Conservation (phyloP, 2,113 vertebrate species). For the Nycticebus coucang region DNA sequence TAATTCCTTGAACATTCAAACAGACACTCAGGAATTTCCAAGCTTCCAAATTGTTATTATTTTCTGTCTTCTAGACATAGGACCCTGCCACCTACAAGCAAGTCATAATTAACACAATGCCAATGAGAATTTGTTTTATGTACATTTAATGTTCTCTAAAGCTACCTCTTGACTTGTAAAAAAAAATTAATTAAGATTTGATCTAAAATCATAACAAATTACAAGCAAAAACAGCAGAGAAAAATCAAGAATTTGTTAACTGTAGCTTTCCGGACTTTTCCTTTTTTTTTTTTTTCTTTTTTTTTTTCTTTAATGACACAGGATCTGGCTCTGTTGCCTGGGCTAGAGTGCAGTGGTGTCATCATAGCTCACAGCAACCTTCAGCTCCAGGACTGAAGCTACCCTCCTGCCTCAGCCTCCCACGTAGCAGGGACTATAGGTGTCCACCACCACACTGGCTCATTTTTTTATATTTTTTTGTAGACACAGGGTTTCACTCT, state of each 20-base stretch:
- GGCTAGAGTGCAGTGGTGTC: too few relatives aligned
- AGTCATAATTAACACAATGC: constrained; percentile 10
- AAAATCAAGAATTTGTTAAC: constrained; percentile 40
- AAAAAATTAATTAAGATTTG: constrained; percentile 24
- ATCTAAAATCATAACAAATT: constrained; percentile 31
- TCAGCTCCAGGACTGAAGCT: too few relatives aligned
- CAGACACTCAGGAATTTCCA: constrained; percentile 27
- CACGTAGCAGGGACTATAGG: too few relatives aligned
- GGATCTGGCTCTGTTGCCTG: too few relatives aligned
- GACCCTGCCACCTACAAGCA: background rate
- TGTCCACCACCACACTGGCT: too few relatives aligned
- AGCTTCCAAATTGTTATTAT: background rate
- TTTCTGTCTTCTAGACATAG: background rate
- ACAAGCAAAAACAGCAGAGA: constrained; percentile 23
- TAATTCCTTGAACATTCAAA: constrained; percentile 21
- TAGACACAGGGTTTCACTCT: too few relatives aligned
- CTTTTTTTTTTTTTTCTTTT: too few relatives aligned
- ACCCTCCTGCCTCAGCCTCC: too few relatives aligned
- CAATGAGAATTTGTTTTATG: background rate
- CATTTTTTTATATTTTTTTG: too few relatives aligned
- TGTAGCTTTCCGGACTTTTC: background rate
- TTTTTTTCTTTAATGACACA: too few relatives aligned
- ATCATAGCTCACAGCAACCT: too few relatives aligned
- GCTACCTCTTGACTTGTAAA: background rate
- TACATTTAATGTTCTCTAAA: background rate